phyloP scores from a whole-genome alignment of 2,113 vertebrate species.

The Porphyrio hochstetteri region DNA sequence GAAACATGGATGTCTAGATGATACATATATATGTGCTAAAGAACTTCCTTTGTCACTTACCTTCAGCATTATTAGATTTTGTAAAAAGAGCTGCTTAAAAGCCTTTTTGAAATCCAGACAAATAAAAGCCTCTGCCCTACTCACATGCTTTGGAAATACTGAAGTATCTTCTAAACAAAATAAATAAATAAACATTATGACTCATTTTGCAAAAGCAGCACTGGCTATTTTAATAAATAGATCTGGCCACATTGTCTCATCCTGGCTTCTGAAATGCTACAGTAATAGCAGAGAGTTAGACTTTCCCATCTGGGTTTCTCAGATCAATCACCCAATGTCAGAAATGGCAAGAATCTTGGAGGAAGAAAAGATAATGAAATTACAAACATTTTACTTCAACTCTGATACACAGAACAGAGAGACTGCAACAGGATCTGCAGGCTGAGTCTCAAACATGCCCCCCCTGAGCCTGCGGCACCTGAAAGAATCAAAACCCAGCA shows the following conservation, averaged over 20 bases:
- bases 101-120: constrained; percentile 54
- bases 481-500: background rate
- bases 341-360: constrained; percentile 67
- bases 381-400: constrained; percentile 36
- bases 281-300: constrained; percentile 80
- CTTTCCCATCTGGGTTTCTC: constrained; percentile 74
- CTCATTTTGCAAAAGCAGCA: constrained; percentile 76
- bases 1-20: constrained; percentile 33
- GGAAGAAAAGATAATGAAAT: constrained; percentile 45
- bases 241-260: constrained; percentile 78
- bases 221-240: constrained; percentile 72
- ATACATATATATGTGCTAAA: constrained; percentile 42
- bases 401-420: background rate
- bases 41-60: constrained; percentile 15
- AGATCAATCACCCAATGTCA: constrained; percentile 79
- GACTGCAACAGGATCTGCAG: background rate
- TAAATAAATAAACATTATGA: constrained; percentile 38
- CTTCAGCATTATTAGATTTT: constrained; percentile 48
- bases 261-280: constrained; percentile 76
- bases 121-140: constrained; percentile 15
- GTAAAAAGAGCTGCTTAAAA: constrained; percentile 55
- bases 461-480: background rate
- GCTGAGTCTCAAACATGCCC: background rate
- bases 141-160: background rate
- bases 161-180: constrained; percentile 35